phyloP scores from a whole-genome alignment of 2,113 vertebrate species.

The Halichoeres trimaculatus region DNA sequence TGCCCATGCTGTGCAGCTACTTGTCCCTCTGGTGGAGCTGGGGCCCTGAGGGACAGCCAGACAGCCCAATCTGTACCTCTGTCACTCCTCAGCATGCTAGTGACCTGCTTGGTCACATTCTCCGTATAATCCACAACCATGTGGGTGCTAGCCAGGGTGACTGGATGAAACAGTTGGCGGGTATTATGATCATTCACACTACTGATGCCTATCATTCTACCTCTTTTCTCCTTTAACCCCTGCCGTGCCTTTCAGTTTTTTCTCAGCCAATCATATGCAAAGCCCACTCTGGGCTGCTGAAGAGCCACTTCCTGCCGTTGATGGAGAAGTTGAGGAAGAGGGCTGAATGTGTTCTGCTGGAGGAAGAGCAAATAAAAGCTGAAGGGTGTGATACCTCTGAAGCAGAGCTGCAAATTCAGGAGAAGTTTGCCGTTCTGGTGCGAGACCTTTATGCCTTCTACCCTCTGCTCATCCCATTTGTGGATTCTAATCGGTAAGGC shows the following conservation, averaged over 20 bases:
- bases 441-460: slow-evolving; percentile 96
- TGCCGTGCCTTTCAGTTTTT: slow-evolving; percentile 83
- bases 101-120: slow-evolving; percentile 89
- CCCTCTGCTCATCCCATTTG: slow-evolving; percentile 93
- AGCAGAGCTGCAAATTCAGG: slow-evolving; percentile 92
- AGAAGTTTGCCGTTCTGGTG: slow-evolving; percentile 91
- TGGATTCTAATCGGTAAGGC: slow-evolving; percentile 92
- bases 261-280: slow-evolving; percentile 93
- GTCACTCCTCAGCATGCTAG: slow-evolving; percentile 89
- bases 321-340: slow-evolving; percentile 97
- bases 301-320: slow-evolving; percentile 93
- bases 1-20: slow-evolving; percentile 95
- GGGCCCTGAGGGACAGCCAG: slow-evolving; percentile 82
- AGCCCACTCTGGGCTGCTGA: slow-evolving; percentile 87
- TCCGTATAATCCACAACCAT: slow-evolving; percentile 92
- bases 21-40: slow-evolving; percentile 90
- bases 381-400: slow-evolving; percentile 89
- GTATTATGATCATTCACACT: slow-evolving; percentile 68
- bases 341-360: slow-evolving; percentile 88
- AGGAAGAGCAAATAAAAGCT: slow-evolving; percentile 92
- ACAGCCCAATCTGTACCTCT: slow-evolving; percentile 82
- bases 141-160: slow-evolving; percentile 91
- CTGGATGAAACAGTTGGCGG: slow-evolving; percentile 95
- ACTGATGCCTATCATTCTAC: background rate
- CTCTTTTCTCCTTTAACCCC: background rate